Evolutionary conservation across 2,888 invertebrate genomes (phyloP), one percentile per base, ranked within the genome.

Genomic region (Leptinotarsa peninsularis): DNA sequence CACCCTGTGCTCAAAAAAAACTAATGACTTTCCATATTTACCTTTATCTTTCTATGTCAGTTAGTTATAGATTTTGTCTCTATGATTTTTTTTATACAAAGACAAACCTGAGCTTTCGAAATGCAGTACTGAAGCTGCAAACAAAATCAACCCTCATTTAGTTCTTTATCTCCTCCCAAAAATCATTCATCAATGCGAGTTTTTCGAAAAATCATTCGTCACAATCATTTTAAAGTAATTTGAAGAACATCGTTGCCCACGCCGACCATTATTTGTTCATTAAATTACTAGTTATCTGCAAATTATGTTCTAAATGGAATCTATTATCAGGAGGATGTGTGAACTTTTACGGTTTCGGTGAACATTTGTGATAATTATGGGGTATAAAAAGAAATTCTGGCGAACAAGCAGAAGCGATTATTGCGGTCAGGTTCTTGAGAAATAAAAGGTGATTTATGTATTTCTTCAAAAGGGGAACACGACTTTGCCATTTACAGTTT

Each of bases 291-390:
- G 63, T 63, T 63, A 63, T 63, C 63, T 7, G 13, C 63, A 63
- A 63, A 63, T 63, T 33, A 63, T 33, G 63, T 63, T 63, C 58
- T 63, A 63, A 63, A 63, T 63, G 43, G 17, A 63, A 43, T 33
- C 27, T 63, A 63, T 63, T 63, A 63, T 27, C 43, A 63, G 27
- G n/a, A 63, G 63, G n/a, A 63, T 63, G 63, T 63, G 63, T 63
- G 63, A 63, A 63, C 17, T 43, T 63, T 63, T 63, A 63, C 63
- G 43, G 63, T 63, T 27, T 63, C 63, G n/a, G 43, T 63, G 33
- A 33, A 63, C 63, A 63, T 33, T 63, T n/a, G 63, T 63, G n/a
- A 43, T 63, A 63, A 63, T 63, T 63, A 63, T 43, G 43, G 63
- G 63, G 63, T 63, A 33, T 63, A 10, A 63, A 7, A 63, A n/a